Evolutionary conservation across 2,888 invertebrate species (phyloP).

Genomic region (Dynastes grantii): DNA sequence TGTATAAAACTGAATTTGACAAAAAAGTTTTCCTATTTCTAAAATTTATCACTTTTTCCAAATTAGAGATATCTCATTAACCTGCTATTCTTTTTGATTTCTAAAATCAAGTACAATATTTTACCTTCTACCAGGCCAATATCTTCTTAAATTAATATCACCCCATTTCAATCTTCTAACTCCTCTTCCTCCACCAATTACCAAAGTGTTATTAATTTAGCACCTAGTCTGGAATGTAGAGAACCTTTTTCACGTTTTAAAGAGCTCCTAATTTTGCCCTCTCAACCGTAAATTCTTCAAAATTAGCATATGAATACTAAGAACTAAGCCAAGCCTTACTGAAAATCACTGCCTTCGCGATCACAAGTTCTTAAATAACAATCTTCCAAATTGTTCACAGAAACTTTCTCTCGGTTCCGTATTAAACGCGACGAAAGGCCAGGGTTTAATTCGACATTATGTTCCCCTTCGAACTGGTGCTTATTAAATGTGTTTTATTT

Average conservation of each 20-base stretch:
- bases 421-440: constrained; percentile 24
- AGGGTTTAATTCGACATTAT: constrained; percentile 19
- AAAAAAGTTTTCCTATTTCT: too few species aligned
- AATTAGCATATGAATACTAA: constrained; percentile 54
- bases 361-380: constrained; percentile 54
- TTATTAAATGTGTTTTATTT: not conserved
- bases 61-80: too few species aligned
- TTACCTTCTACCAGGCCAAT: too few species aligned
- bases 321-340: constrained; percentile 24
- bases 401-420: constrained; percentile 55
- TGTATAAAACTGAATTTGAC: too few species aligned
- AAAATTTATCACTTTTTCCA: too few species aligned
- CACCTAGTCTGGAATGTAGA: not conserved
- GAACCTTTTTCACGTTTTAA: constrained; percentile 17
- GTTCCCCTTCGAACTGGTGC: constrained; percentile 4
- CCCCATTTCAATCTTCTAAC: too few species aligned
- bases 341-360: constrained; percentile 35
- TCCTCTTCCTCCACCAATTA: too few species aligned
- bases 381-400: constrained; percentile 55
- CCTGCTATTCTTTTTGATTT: too few species aligned
- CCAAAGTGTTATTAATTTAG: not conserved
- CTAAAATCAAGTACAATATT: too few species aligned
- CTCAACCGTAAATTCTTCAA: constrained; percentile 39
- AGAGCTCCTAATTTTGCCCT: constrained; percentile 18
- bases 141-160: too few species aligned